These are phyloP conservation scores for Circaetus gallicus DNA, from an alignment of 2,113 vertebrate genomes.

Conservation along the genomic window DNA sequence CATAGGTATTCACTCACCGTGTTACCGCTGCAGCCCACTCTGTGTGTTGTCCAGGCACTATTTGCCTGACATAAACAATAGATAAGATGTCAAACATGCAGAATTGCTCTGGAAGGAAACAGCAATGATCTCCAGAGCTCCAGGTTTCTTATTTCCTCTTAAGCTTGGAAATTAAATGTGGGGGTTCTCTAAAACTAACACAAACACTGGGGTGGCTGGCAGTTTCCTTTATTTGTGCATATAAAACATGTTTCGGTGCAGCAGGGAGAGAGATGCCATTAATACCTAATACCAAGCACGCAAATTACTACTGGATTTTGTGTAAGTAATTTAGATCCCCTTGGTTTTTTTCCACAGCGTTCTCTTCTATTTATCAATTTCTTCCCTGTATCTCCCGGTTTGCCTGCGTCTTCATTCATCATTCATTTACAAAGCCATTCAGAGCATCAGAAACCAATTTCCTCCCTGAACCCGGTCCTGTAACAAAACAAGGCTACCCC, in stretches of 20 bases:
- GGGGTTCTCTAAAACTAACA: neutral
- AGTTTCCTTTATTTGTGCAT: neutral
- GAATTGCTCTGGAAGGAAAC: slow-evolving; percentile 14
- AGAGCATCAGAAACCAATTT: slow-evolving; percentile 60
- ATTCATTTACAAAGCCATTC: slow-evolving; percentile 49
- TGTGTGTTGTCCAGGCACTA: neutral
- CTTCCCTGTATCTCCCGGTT: neutral
- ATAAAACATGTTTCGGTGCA: neutral
- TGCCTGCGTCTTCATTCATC: slow-evolving; percentile 29
- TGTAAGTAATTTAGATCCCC: slow-evolving; percentile 25
- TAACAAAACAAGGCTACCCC: slow-evolving; percentile 7
- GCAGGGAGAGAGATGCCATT: neutral
- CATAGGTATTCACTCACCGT: slow-evolving; percentile 32
- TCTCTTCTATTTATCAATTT: slow-evolving; percentile 30
- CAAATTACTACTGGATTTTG: slow-evolving; percentile 30
- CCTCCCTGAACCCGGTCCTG: neutral
- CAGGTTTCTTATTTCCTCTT: slow-evolving; percentile 10
- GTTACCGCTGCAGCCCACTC: slow-evolving; percentile 16
- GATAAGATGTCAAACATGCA: slow-evolving; percentile 30
- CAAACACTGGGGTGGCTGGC: neutral
- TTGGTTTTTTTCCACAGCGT: neutral
- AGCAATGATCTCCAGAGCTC: neutral
- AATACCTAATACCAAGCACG: neutral
- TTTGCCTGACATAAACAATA: slow-evolving; percentile 53
- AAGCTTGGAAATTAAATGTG: slow-evolving; percentile 18